Conservation (phyloP, 2,888 invertebrate species). For the Zele albiditarsus region DNA sequence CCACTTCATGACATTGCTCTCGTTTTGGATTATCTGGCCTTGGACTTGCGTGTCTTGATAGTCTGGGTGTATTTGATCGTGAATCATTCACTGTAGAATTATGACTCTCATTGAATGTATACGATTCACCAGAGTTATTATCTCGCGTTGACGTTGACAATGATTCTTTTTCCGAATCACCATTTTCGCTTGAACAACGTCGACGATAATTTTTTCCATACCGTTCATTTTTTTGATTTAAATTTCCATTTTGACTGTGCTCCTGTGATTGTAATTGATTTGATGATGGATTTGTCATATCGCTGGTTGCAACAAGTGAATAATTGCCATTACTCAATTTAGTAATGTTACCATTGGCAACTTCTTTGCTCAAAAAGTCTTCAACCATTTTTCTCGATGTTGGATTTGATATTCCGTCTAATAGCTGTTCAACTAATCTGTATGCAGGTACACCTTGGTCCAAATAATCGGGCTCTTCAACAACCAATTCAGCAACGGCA, state of each 20-base stretch:
- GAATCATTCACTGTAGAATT: constrained; percentile 62
- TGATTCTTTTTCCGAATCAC: constrained; percentile 41
- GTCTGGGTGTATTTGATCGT: constrained; percentile 62
- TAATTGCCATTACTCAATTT: constrained; percentile 81
- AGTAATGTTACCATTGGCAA: constrained; percentile 80
- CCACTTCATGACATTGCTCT: constrained; percentile 64
- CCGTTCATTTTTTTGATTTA: not conserved
- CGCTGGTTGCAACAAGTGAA: constrained; percentile 77
- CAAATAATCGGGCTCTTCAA: constrained; percentile 82
- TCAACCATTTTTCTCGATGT: constrained; percentile 79
- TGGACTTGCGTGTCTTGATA: constrained; percentile 64
- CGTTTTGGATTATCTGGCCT: constrained; percentile 32
- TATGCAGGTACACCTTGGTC: constrained; percentile 82
- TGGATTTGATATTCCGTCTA: constrained; percentile 76
- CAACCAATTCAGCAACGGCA: constrained; percentile 82
- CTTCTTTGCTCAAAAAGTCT: constrained; percentile 79
- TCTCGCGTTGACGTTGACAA: constrained; percentile 23
- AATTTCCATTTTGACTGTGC: constrained; percentile 23
- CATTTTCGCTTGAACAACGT: constrained; percentile 46
- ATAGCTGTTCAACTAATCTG: constrained; percentile 79
- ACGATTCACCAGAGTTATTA: constrained; percentile 52
- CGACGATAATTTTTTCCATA: constrained; percentile 19
- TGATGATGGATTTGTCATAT: constrained; percentile 56
- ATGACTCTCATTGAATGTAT: constrained; percentile 62
- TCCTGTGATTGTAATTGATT: constrained; percentile 2